phyloP scores from a whole-genome alignment of 35 echinoderm and acorn worm species.

The Heliocidaris erythrogramma region DNA sequence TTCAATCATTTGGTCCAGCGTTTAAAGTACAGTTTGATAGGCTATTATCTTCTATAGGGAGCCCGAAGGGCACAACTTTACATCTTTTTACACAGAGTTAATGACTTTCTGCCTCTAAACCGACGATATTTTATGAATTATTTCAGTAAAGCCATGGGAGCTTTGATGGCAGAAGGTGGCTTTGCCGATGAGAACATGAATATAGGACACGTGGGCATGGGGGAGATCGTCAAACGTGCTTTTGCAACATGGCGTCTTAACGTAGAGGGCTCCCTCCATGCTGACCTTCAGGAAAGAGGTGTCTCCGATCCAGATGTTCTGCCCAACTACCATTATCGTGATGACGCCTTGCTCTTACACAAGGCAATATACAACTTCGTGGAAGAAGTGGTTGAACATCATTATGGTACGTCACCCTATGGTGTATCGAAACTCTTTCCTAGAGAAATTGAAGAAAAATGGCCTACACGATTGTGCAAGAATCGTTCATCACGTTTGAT shows the following conservation, averaged over 20 bases:
- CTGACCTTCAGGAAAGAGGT: slow-evolving; percentile 59
- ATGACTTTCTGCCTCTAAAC: no score
- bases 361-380: slow-evolving; percentile 51
- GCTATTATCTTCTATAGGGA: no score
- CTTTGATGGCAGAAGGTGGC: slow-evolving; percentile 55
- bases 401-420: slow-evolving; percentile 45
- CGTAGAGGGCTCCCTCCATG: slow-evolving; percentile 49
- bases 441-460: no score
- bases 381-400: slow-evolving; percentile 20
- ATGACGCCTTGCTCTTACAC: slow-evolving; percentile 61
- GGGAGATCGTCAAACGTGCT: slow-evolving; percentile 43
- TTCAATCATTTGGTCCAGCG: no score
- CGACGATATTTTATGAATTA: no score
- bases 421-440: no score
- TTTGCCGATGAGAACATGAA: slow-evolving; percentile 60
- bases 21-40: no score
- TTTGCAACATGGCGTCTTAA: slow-evolving; percentile 63
- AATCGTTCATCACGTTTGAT: no score
- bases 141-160: slow-evolving; percentile 48
- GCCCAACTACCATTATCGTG: slow-evolving; percentile 71
- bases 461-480: no score
- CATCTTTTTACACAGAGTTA: no score
- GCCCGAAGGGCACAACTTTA: no score
- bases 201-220: slow-evolving; percentile 60
- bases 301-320: slow-evolving; percentile 53